A percentile compares a stretch with the other conserved stretches of the same genome.
Conservation (phyloP, 2,888 invertebrate genomes). For the Bombylius discolor region DNA sequence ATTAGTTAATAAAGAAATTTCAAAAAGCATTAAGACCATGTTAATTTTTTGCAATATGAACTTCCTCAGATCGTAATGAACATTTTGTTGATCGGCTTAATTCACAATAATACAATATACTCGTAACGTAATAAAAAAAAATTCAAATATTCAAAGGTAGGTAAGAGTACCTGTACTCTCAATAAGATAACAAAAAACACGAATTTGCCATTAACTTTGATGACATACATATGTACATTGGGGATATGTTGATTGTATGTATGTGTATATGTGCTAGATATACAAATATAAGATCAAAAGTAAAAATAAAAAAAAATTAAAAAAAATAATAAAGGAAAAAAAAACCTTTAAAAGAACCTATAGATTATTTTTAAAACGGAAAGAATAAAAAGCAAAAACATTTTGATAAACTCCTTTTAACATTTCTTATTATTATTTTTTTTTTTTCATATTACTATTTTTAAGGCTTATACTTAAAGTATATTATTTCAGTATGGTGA, state of each 20-base stretch:
- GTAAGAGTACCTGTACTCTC: conserved; percentile 1
- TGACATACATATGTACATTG: background rate
- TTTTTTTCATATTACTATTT: no score
- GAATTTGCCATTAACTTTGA: conserved; percentile 5
- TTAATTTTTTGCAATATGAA: conserved; percentile 3
- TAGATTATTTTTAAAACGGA: background rate
- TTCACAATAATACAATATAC: no score
- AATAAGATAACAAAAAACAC: conserved; percentile 8
- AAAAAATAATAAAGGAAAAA: no score
- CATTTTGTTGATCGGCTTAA: no score
- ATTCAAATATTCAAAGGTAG: no score
- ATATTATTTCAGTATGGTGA: background rate
- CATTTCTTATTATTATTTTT: background rate
- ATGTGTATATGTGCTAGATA: background rate
- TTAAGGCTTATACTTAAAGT: no score
- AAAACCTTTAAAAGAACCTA: no score
- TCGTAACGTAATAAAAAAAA: no score
- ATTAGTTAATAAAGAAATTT: conserved; percentile 8
- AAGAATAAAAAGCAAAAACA: background rate
- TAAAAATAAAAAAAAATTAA: background rate
- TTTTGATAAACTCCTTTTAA: background rate
- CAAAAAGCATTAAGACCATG: conserved; percentile 7
- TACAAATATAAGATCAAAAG: no score
- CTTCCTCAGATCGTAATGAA: background rate
- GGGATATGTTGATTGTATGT: background rate